phyloP scores from a whole-genome alignment of 1,140 invertebrate species.

The Conopomorpha cramerella region DNA sequence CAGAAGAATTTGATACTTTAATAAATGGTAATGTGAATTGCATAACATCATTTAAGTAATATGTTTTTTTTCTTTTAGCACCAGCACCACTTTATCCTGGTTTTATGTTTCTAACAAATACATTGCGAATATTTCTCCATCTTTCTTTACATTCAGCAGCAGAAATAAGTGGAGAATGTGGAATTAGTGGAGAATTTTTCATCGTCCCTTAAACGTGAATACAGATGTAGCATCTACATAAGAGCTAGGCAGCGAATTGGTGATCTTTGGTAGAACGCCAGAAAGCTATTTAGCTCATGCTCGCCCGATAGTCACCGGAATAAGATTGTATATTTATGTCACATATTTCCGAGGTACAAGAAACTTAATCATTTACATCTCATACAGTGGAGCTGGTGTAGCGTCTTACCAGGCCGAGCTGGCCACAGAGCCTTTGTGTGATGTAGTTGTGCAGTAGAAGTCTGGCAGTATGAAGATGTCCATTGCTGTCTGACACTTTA shows the following conservation, averaged over 20 bases:
- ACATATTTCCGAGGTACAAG: background rate
- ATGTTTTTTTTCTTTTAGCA: no score
- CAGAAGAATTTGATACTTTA: no score
- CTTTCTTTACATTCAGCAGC: no score
- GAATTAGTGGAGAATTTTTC: no score
- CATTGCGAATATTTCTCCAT: no score
- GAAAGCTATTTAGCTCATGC: background rate
- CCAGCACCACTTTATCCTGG: no score
- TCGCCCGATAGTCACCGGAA: background rate
- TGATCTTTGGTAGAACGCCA: slow-evolving; percentile 1
- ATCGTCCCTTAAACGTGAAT: no score
- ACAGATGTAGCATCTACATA: no score
- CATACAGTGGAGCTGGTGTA: slow-evolving; percentile 4
- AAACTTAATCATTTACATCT: slow-evolving; percentile 1
- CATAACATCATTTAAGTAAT: no score
- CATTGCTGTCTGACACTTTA: slow-evolving; percentile 7
- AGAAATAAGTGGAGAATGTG: no score
- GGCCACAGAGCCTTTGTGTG: slow-evolving; percentile 8
- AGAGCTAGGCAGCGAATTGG: background rate
- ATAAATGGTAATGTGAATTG: no score
- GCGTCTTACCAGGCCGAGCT: slow-evolving; percentile 8
- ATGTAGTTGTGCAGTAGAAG: slow-evolving; percentile 13
- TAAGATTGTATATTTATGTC: background rate
- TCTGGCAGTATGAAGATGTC: slow-evolving; percentile 7
- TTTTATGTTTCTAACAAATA: no score